These are phyloP conservation scores for Acheta domesticus DNA, from an alignment of 2,888 invertebrate genomes.

Conservation along the genomic window DNA sequence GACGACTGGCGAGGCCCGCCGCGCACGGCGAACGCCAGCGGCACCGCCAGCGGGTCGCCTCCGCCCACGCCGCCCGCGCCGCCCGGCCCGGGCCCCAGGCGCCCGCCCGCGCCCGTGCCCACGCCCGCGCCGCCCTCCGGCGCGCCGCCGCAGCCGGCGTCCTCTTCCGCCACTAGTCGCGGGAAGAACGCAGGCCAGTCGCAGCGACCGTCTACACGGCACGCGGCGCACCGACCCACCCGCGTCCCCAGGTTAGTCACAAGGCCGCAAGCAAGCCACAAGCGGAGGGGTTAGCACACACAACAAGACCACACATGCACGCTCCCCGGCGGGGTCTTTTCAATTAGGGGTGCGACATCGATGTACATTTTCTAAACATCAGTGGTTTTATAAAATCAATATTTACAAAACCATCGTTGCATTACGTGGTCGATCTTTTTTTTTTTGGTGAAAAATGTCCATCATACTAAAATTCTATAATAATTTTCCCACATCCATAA, in stretches of 20 bases:
- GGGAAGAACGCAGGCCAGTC: slow-evolving; percentile 24
- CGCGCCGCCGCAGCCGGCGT: slow-evolving; percentile 44
- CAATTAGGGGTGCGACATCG: no score
- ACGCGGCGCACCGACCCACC: slow-evolving; percentile 12
- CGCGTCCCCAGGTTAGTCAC: background rate
- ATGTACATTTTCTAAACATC: no score
- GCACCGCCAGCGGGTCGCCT: background rate
- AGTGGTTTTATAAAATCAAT: no score
- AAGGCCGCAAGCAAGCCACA: slow-evolving; percentile 12
- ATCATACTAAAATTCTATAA: no score
- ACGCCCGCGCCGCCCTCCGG: background rate
- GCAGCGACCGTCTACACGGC: slow-evolving; percentile 12
- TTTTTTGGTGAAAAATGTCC: no score
- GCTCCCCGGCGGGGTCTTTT: background rate
- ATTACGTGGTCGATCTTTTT: no score
- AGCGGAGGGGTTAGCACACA: background rate
- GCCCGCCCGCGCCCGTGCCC: background rate
- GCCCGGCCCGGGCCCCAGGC: slow-evolving; percentile 51
- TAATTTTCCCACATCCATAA: no score
- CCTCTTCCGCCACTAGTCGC: slow-evolving; percentile 51
- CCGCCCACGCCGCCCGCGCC: slow-evolving; percentile 43
- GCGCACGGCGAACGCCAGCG: slow-evolving; percentile 50
- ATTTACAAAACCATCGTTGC: no score
- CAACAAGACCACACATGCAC: background rate
- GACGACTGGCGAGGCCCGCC: slow-evolving; percentile 77